A percentile compares a stretch with the other conserved stretches of the same genome.
phyloP scores from a whole-genome alignment of 2,113 vertebrate species.

The Willisornis vidua region DNA sequence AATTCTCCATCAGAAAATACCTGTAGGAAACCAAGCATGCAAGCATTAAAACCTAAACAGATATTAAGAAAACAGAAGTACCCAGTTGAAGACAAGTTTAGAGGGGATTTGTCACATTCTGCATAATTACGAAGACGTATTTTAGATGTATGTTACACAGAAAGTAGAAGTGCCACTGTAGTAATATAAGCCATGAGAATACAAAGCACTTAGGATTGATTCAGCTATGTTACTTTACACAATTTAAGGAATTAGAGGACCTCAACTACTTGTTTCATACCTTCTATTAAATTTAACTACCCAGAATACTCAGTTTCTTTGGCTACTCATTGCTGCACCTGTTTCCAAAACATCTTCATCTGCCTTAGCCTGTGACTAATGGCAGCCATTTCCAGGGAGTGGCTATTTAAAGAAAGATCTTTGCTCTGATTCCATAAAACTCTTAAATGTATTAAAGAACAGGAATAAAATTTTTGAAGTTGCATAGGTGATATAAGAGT shows the following conservation, averaged over 20 bases:
- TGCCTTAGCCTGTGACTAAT: slow-evolving; percentile 33
- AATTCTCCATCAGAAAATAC: background rate
- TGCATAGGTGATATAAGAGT: background rate
- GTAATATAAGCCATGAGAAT: background rate
- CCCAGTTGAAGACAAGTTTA: background rate
- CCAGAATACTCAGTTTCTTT: background rate
- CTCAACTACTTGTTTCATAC: background rate
- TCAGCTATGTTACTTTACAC: background rate
- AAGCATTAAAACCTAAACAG: background rate
- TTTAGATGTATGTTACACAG: background rate
- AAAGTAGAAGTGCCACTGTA: background rate
- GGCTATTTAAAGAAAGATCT: slow-evolving; percentile 54
- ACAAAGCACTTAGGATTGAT: background rate
- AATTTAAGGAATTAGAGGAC: background rate
- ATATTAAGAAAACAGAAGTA: background rate
- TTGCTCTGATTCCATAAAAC: slow-evolving; percentile 2
- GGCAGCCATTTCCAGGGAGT: slow-evolving; percentile 40
- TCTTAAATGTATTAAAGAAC: background rate
- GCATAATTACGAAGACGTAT: background rate
- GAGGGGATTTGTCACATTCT: background rate
- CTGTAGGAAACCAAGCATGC: background rate
- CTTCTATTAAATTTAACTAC: slow-evolving; percentile 4
- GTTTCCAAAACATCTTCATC: slow-evolving; percentile 46
- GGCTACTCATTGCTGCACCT: slow-evolving; percentile 26
- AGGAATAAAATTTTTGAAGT: background rate